Percentiles rank a stretch among this genome's conserved stretches.
These are phyloP conservation scores for Siderastrea siderea DNA, from an alignment of 92 coral and sea anemone genomes.

Conservation along the genomic window DNA sequence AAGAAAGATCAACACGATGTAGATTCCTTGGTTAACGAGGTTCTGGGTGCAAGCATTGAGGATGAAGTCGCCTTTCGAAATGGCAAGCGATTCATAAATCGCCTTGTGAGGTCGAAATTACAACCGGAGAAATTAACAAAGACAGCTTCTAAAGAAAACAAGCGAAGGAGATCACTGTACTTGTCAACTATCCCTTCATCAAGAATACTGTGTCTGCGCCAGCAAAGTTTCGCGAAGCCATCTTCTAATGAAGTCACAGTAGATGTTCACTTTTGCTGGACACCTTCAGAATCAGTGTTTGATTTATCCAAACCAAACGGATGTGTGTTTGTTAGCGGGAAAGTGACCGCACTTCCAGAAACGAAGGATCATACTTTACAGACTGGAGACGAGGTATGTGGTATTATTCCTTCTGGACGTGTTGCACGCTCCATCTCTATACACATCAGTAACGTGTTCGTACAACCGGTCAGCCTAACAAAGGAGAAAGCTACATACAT, in stretches of 20 bases:
- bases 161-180: not conserved
- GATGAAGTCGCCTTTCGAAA: constrained; percentile 74
- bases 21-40: constrained; percentile 21
- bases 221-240: constrained; percentile 13
- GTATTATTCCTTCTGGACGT: constrained; percentile 50
- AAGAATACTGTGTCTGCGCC: constrained; percentile 22
- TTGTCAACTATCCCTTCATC: constrained; percentile 13
- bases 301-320: constrained; percentile 20
- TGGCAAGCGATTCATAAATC: constrained; percentile 69
- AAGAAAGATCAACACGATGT: constrained; percentile 17
- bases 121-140: not conserved
- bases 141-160: not conserved
- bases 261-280: constrained; percentile 11
- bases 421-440: constrained; percentile 41
- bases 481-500: constrained; percentile 54
- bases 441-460: constrained; percentile 7
- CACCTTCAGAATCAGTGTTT: constrained; percentile 9
- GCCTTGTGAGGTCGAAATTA: constrained; percentile 27
- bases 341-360: constrained; percentile 13
- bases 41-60: constrained; percentile 26
- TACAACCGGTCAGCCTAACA: constrained; percentile 50
- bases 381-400: constrained; percentile 56
- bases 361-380: not conserved
- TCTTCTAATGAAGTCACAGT: constrained; percentile 7
- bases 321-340: constrained; percentile 39